Percentiles rank a stretch among this genome's conserved stretches.
phyloP scores from a whole-genome alignment of 2,888 invertebrate genomes.

The Sinohyriopsis cumingii region DNA sequence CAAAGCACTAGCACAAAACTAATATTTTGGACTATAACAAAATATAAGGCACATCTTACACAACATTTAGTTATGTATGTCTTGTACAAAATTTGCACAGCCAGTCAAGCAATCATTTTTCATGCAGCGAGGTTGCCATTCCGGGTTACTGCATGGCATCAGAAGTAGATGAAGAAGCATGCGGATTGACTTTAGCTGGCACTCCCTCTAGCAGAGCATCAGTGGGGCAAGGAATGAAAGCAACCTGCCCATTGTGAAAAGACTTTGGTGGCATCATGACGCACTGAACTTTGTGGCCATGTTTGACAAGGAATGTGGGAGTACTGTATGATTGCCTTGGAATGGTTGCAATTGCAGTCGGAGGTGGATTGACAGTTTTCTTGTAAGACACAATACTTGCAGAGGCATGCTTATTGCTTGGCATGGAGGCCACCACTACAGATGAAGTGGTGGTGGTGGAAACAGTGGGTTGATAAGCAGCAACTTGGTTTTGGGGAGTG shows the following conservation, averaged over 20 bases:
- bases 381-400: slow-evolving; percentile 48
- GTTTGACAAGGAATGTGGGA: slow-evolving; percentile 61
- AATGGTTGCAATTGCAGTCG: slow-evolving; percentile 35
- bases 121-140: no score
- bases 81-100: no score
- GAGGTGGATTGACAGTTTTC: slow-evolving; percentile 19
- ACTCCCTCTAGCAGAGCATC: slow-evolving; percentile 8
- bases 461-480: slow-evolving; percentile 6
- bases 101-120: no score
- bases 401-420: not conserved
- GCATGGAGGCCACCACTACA: slow-evolving; percentile 16
- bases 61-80: no score
- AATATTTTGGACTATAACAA: no score
- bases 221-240: slow-evolving; percentile 23
- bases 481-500: slow-evolving; percentile 7
- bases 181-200: no score
- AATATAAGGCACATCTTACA: no score
- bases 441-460: slow-evolving; percentile 13
- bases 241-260: slow-evolving; percentile 28
- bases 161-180: no score
- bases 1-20: no score
- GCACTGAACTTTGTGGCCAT: slow-evolving; percentile 65
- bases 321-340: slow-evolving; percentile 57
- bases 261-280: slow-evolving; percentile 59
- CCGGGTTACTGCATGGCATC: no score